Conservation (phyloP, 2,888 invertebrate genomes). For the Brachylomia viminalis region DNA sequence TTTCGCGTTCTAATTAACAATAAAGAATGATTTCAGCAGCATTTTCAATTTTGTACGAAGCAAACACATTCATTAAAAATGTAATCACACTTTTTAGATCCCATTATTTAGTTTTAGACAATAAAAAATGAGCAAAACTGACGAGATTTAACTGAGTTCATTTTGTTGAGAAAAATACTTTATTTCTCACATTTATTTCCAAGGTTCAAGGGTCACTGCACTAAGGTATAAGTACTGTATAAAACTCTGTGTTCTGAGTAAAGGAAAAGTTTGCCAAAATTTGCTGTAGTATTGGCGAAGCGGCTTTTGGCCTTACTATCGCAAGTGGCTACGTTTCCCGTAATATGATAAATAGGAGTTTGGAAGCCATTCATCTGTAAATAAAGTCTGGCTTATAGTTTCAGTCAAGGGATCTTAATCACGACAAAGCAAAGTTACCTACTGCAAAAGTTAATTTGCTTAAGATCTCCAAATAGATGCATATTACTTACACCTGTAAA, state of each 20-base stretch:
- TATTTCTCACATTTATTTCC: conserved; percentile 20
- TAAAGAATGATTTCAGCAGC: conserved; percentile 38
- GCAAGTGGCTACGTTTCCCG: conserved; percentile 30
- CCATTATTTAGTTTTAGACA: conserved; percentile 22
- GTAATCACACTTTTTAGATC: conserved; percentile 27
- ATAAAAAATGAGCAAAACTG: conserved; percentile 24
- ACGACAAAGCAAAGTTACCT: not conserved
- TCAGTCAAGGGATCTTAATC: not conserved
- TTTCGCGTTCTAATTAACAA: conserved; percentile 48
- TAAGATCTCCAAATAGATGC: not conserved
- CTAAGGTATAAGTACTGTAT: conserved; percentile 14
- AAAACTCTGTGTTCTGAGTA: conserved; percentile 20
- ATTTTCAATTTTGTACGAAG: conserved; percentile 22
- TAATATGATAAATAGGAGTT: conserved; percentile 20
- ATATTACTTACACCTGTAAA: not conserved
- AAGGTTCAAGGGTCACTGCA: conserved; percentile 22
- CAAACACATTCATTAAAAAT: conserved; percentile 24
- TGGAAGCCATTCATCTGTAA: conserved; percentile 18
- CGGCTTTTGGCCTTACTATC: conserved; percentile 38
- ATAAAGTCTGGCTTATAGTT: not conserved
- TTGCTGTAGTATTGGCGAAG: conserved; percentile 25
- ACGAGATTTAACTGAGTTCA: conserved; percentile 29
- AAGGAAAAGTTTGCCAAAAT: conserved; percentile 42
- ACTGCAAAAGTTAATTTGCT: not conserved
- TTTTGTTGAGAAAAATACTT: conserved; percentile 20